Evolutionary conservation across 2,888 invertebrate genomes (phyloP), one percentile per base, ranked within the genome.

Genomic region (Euplagia quadripunctaria): DNA sequence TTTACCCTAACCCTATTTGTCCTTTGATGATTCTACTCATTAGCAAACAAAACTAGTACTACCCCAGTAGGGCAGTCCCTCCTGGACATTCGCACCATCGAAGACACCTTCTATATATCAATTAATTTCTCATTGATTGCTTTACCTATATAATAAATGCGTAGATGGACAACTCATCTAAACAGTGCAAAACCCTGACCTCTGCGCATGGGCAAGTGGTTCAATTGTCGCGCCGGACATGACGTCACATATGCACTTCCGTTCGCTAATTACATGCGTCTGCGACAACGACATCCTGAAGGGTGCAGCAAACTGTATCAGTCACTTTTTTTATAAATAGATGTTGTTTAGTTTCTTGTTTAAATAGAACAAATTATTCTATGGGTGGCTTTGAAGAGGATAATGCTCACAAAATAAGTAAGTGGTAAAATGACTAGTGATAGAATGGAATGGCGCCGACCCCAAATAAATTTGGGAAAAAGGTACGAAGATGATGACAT

Each of bases 181-280:
- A 70, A 72, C 71, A 68, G 61, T 68, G 80, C 84, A 79, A 85
- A 85, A 90, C 92, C 93, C 91, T 93, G 94, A 93, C 93, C 94
- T 93, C 90, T 68, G 80, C 51, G 72, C 72, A 64, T 61, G 69
- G 70, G 70, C 85, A 86, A 88, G 85, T 86, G 87, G 85, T 79
- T 84, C 89, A 88, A 87, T 89, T 93, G 91, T 85, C 85, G 80
- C 83, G 80, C 77, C 91, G 94, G 94, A 94, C 84, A 90, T 94
- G 94, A 94, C 93, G 91, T 93, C 93, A 92, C 86, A 73, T 70
- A 86, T 87, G 88, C 90, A 89, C 92, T 93, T 94, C 94, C 94
- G 88, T 79, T 76, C 88, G 87, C 90, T 91, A 93, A 93, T 93
- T 93, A 89, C 86, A 77, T 76, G 86, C 88, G 91, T 90, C 91